Evolutionary conservation across 2,888 invertebrate species (phyloP).

Genomic region (Parthenolecanium corni): DNA sequence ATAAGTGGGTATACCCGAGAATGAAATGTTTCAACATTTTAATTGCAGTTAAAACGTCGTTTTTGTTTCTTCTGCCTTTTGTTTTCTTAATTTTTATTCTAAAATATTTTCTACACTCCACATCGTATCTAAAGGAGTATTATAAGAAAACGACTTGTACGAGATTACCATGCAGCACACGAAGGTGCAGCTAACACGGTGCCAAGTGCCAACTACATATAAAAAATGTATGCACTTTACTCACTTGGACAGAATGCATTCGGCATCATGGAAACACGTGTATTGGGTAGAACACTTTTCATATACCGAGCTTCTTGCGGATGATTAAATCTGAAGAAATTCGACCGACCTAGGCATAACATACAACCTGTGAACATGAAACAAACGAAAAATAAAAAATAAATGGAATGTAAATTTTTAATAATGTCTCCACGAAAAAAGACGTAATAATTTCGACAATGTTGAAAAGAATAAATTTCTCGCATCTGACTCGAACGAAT

Average conservation of each 20-base stretch:
- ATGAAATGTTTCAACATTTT: neutral
- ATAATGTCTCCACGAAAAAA: neutral
- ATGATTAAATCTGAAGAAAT: constrained; percentile 85
- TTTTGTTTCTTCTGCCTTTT: neutral
- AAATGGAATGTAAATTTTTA: neutral
- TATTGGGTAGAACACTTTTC: constrained; percentile 68
- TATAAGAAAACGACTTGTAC: too few relatives aligned
- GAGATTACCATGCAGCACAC: too few relatives aligned
- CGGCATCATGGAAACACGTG: constrained; percentile 66
- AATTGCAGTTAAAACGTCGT: neutral
- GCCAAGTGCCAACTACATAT: too few relatives aligned
- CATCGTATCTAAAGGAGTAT: too few relatives aligned
- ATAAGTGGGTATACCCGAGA: neutral
- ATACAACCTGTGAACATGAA: constrained; percentile 56
- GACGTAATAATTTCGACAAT: too few relatives aligned
- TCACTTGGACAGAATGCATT: constrained; percentile 49
- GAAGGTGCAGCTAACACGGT: too few relatives aligned
- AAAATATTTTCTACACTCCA: too few relatives aligned
- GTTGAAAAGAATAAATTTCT: neutral
- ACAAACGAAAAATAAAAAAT: neutral
- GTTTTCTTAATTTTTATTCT: too few relatives aligned
- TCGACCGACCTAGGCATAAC: constrained; percentile 80
- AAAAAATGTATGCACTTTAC: neutral
- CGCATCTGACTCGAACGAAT: neutral
- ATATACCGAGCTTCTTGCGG: constrained; percentile 79